Percentiles rank a stretch among this genome's conserved stretches.
Conservation (phyloP, 2,797 vertebrate genomes). For the Hyperoplus immaculatus region DNA sequence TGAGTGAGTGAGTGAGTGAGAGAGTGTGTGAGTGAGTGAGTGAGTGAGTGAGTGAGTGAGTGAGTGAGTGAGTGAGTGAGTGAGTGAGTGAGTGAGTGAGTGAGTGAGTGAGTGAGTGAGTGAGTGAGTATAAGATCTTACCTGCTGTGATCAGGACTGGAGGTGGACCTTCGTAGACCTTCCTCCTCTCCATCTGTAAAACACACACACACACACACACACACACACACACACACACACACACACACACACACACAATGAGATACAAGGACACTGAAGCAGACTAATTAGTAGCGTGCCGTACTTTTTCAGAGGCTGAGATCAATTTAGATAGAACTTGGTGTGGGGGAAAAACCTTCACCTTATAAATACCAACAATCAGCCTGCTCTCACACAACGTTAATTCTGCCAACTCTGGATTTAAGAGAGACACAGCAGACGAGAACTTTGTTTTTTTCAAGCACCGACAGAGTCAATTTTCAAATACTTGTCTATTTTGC, state of each 20-base stretch:
- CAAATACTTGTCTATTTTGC: too few species aligned
- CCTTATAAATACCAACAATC: slow-evolving; percentile 70
- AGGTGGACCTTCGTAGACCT: slow-evolving; percentile 80
- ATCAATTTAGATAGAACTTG: neutral
- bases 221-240: slow-evolving; percentile 40
- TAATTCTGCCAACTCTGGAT: slow-evolving; percentile 55
- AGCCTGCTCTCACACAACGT: slow-evolving; percentile 37
- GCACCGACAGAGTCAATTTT: too few species aligned
- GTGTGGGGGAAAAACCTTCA: slow-evolving; percentile 26
- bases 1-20: too few species aligned
- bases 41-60: too few species aligned
- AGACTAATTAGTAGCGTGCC: slow-evolving; percentile 45
- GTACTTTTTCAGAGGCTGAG: slow-evolving; percentile 25
- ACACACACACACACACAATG: slow-evolving; percentile 16
- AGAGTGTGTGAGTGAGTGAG: too few species aligned
- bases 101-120: too few species aligned
- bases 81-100: too few species aligned
- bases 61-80: too few species aligned
- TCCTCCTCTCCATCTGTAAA: slow-evolving; percentile 82
- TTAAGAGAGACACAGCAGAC: slow-evolving; percentile 7
- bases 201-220: slow-evolving; percentile 30
- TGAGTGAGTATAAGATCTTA: slow-evolving; percentile 39
- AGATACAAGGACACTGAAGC: slow-evolving; percentile 17
- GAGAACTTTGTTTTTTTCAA: too few species aligned
- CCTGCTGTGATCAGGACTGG: slow-evolving; percentile 87